A percentile compares a stretch with the other conserved stretches of the same genome.
Conservation (phyloP, 1,140 invertebrate species). For the Aricia agestis region DNA sequence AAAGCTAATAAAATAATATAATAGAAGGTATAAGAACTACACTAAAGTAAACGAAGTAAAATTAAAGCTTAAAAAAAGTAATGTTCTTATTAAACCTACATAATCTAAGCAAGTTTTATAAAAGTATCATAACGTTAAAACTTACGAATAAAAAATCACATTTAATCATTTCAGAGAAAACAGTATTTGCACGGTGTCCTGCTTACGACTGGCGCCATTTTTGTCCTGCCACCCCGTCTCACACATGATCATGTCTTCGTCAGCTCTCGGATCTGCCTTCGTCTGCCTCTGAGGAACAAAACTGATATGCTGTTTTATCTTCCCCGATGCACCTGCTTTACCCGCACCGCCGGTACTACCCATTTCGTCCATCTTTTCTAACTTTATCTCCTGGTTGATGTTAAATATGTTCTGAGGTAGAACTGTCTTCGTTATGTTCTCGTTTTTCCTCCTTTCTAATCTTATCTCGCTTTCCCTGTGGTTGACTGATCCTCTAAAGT, state of each 20-base stretch:
- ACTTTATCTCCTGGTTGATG: slow-evolving; percentile 68
- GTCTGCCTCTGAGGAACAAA: slow-evolving; percentile 12
- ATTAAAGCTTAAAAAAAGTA: too few species aligned
- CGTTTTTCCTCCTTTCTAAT: slow-evolving; percentile 46
- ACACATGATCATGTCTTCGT: slow-evolving; percentile 57
- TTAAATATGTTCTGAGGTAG: slow-evolving; percentile 60
- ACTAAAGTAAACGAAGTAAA: neutral
- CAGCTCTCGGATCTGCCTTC: slow-evolving; percentile 31
- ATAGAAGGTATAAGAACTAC: too few species aligned
- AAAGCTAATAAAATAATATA: too few species aligned
- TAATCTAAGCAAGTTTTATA: neutral
- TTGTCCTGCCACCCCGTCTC: slow-evolving; percentile 37
- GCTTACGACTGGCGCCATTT: slow-evolving; percentile 14
- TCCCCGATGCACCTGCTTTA: slow-evolving; percentile 32
- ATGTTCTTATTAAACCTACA: too few species aligned
- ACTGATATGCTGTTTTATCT: slow-evolving; percentile 36
- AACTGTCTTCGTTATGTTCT: slow-evolving; percentile 37
- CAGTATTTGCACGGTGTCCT: slow-evolving; percentile 21
- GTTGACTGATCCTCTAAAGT: slow-evolving; percentile 61
- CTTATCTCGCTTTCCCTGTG: slow-evolving; percentile 61
- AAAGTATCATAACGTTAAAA: neutral
- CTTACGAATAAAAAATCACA: neutral
- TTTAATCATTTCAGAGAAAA: neutral
- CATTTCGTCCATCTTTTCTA: slow-evolving; percentile 40
- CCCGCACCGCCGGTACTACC: slow-evolving; percentile 35